A percentile compares a stretch with the other conserved stretches of the same genome.
Conservation (phyloP, 2,888 invertebrate genomes). For the Rhogogaster chlorosoma region DNA sequence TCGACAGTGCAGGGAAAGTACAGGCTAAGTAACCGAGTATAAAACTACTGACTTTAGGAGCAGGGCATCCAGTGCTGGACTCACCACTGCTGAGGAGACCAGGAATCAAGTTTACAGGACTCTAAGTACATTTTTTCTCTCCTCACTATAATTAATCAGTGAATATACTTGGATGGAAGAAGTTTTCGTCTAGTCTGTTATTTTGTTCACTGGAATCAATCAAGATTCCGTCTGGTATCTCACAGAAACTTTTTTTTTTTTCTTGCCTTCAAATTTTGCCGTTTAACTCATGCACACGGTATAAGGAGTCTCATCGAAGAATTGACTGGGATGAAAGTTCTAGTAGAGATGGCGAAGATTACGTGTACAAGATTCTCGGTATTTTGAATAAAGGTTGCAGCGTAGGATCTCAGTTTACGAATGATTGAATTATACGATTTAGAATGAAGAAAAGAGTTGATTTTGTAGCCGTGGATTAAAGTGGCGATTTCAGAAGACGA, state of each 20-base stretch:
- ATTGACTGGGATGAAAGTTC: not conserved
- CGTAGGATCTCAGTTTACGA: not conserved
- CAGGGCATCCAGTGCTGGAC: not conserved
- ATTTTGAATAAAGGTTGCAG: not conserved
- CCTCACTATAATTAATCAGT: not conserved
- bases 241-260: not conserved
- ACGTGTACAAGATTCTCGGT: not conserved
- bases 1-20: constrained; percentile 11
- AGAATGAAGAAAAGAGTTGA: not conserved
- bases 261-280: not conserved
- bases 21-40: constrained; percentile 7
- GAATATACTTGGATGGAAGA: not conserved
- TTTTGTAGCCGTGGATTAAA: not conserved
- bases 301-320: too few relatives aligned
- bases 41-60: not conserved
- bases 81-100: not conserved
- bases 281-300: too few relatives aligned
- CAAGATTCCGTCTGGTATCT: not conserved
- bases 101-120: not conserved
- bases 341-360: not conserved
- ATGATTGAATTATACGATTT: not conserved
- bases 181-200: not conserved
- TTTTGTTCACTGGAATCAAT: not conserved
- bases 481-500: not conserved
- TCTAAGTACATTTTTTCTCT: not conserved